A percentile compares a stretch with the other conserved stretches of the same genome.
Conservation (phyloP, 2,888 invertebrate genomes). For the Morpho achilles region DNA sequence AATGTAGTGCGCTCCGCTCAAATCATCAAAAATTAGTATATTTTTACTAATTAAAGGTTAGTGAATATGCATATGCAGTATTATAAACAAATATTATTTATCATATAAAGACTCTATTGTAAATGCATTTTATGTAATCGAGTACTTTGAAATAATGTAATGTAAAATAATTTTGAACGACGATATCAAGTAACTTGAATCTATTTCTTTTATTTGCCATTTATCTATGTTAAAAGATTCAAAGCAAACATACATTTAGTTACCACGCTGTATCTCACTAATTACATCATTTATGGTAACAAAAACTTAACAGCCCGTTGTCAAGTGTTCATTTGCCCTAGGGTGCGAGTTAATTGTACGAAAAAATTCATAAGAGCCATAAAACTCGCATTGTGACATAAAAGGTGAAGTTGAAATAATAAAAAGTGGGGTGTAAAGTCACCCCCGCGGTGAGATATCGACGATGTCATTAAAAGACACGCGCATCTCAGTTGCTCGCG, state of each 20-base stretch:
- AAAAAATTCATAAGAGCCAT: slow-evolving; percentile 67
- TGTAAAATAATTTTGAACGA: too few species aligned
- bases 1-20: too few species aligned
- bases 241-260: slow-evolving; percentile 17
- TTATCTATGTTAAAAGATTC: background rate
- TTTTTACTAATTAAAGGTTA: too few species aligned
- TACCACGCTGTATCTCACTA: slow-evolving; percentile 27
- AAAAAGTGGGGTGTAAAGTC: slow-evolving; percentile 53
- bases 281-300: slow-evolving; percentile 58
- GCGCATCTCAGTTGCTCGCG: slow-evolving; percentile 37
- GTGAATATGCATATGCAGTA: too few species aligned
- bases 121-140: too few species aligned
- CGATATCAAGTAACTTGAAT: too few species aligned
- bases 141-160: too few species aligned
- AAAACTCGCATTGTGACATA: slow-evolving; percentile 66
- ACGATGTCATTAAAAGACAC: slow-evolving; percentile 51
- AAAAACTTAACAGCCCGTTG: slow-evolving; percentile 52
- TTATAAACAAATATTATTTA: too few species aligned
- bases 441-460: slow-evolving; percentile 43
- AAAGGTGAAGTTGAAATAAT: slow-evolving; percentile 68
- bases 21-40: too few species aligned
- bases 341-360: slow-evolving; percentile 67
- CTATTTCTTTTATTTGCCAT: background rate
- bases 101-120: too few species aligned
- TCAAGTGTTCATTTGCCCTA: slow-evolving; percentile 44